These are phyloP conservation scores for Oxystoma pomonae DNA, from an alignment of 2,888 invertebrate genomes.

Conservation along the genomic window DNA sequence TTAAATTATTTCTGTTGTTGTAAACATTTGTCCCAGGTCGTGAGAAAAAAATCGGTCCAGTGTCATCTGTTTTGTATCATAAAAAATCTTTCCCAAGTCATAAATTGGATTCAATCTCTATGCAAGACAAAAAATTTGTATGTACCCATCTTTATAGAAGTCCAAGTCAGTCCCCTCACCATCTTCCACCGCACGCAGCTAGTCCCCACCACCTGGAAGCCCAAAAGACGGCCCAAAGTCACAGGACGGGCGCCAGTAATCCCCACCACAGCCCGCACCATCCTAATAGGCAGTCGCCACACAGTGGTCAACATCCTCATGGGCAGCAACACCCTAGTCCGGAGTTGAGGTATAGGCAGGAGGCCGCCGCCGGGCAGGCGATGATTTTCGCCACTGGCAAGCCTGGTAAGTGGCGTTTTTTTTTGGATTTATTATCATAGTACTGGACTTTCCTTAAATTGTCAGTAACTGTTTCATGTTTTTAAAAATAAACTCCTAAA, in stretches of 20 bases:
- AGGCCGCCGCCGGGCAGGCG: conserved; percentile 38
- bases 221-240: conserved; percentile 39
- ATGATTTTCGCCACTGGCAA: conserved; percentile 34
- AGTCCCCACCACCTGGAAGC: conserved; percentile 43
- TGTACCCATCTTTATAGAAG: conserved; percentile 44
- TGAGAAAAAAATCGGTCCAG: no score
- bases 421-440: no score
- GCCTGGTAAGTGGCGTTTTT: not conserved
- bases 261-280: conserved; percentile 36
- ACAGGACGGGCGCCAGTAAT: conserved; percentile 32
- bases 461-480: no score
- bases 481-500: no score
- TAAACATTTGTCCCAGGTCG: no score
- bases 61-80: no score
- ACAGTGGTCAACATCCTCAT: conserved; percentile 42
- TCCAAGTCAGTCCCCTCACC: conserved; percentile 49
- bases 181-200: conserved; percentile 38
- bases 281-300: conserved; percentile 48
- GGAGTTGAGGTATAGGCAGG: conserved; percentile 40
- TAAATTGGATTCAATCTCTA: no score
- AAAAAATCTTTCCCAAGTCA: no score
- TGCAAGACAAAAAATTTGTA: no score
- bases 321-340: conserved; percentile 42
- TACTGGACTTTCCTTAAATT: no score
- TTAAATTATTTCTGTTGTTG: no score